Base-by-base conservation (phyloP, 2,797 vertebrate species). In the Gadopsis marmoratus region DNA sequence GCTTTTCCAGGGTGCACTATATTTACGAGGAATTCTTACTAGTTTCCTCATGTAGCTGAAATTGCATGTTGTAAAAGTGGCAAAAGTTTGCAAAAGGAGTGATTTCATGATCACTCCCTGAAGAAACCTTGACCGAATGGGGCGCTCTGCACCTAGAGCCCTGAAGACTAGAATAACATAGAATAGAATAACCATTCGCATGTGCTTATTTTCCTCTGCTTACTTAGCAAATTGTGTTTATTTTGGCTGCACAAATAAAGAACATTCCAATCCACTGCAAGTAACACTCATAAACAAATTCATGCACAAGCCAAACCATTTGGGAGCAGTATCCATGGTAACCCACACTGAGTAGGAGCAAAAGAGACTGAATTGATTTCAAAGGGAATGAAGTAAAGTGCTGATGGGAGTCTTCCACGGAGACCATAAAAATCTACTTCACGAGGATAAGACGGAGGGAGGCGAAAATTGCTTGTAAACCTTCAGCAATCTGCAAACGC, bases 311-410 rank as follows among this genome's bases (percentile, higher is more conserved):
- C 89, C 82, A 89, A 88, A 84, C 81, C 92, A 93, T 88, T 91
- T 85, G 94, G 90, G 91, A 94, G 82, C 37, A 0, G 93, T 94
- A 84, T 82, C 92, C 92, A 93, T 94, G 90, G 93, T 58, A 92
- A 94, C 94, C 10, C 82, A 87, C 90, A 84, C 71, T 83, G 92
- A 94, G 91, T 91, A 91, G 91, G 91, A 92, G 93, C 91, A 85
- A 90, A 89, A 91, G 90, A 89, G 81, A 81, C 70, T 72, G 91
- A 90, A 85, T 78, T 79, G 87, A 93, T 93, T 92, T 94, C 86
- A 93, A 90, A 92, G 86, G 87, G 86, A 92, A 86, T 79, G 85
- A 91, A 88, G 86, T 60, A 74, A 91, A 88, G 82, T 71, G 82
- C 83, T 87, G 88, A 91, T 84, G 79, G 88, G 86, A 87, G 82